Conservation (phyloP, 2,797 vertebrate species). For the Thaleichthys pacificus region DNA sequence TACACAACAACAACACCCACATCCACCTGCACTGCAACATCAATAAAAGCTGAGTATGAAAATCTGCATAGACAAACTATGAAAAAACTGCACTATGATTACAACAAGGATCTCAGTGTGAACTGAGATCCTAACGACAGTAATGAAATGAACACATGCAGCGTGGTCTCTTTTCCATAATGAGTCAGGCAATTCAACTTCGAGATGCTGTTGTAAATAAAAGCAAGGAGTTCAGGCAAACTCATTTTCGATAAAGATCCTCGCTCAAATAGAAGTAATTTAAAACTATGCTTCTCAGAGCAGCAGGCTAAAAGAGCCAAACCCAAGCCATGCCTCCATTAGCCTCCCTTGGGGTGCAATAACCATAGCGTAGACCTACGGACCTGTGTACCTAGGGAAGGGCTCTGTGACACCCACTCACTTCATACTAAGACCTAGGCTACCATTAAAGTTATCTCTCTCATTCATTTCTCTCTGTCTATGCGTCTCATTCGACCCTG, state of each 20-base stretch:
- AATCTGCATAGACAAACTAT: neutral
- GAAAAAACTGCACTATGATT: too few relatives aligned
- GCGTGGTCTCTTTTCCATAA: too few relatives aligned
- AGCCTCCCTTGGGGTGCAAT: conserved; percentile 41
- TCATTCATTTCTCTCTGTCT: neutral
- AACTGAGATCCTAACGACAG: too few relatives aligned
- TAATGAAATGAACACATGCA: neutral
- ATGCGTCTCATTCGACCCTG: neutral
- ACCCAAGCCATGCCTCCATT: conserved; percentile 28
- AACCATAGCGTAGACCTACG: conserved; percentile 36
- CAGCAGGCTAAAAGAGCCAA: neutral
- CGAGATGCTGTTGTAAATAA: neutral
- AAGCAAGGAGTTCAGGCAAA: neutral
- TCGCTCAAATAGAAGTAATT: too few relatives aligned
- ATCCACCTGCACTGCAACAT: conserved; percentile 26
- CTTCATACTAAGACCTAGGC: neutral
- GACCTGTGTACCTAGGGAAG: conserved; percentile 54
- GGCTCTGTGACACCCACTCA: conserved; percentile 15
- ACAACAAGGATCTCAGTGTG: conserved; percentile 6
- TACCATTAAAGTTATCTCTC: neutral
- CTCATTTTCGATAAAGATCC: too few relatives aligned
- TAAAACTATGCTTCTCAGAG: neutral
- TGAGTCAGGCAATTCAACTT: too few relatives aligned
- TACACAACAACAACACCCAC: conserved; percentile 9
- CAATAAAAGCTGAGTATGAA: conserved; percentile 25